Percentiles rank a stretch among this genome's conserved stretches.
phyloP scores from a whole-genome alignment of 2,888 invertebrate genomes.

The Galerucella calmariensis region DNA sequence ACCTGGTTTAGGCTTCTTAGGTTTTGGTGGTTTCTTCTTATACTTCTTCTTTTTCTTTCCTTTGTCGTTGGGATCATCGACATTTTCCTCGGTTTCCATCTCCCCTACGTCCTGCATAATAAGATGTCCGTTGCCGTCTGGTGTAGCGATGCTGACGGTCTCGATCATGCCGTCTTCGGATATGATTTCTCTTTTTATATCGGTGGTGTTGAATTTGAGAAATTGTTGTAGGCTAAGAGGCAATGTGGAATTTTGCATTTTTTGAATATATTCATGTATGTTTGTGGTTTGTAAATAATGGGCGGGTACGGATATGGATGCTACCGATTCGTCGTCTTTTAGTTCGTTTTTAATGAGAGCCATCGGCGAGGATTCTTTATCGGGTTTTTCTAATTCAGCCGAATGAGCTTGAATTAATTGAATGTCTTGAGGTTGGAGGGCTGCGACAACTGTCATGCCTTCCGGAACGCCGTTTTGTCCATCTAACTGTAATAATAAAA shows the following conservation, averaged over 20 bases:
- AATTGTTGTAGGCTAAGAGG: conserved; percentile 73
- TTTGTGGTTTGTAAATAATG: conserved; percentile 68
- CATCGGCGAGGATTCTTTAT: conserved; percentile 65
- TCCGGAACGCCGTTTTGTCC: conserved; percentile 68
- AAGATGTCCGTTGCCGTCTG: conserved; percentile 57
- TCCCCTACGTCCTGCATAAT: conserved; percentile 62
- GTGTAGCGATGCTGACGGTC: conserved; percentile 64
- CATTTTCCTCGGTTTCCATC: conserved; percentile 60
- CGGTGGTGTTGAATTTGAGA: conserved; percentile 70
- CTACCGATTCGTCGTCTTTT: conserved; percentile 48
- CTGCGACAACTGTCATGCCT: conserved; percentile 76
- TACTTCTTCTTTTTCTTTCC: conserved; percentile 81
- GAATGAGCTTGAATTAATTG: conserved; percentile 68
- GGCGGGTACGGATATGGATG: conserved; percentile 66
- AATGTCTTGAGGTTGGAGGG: conserved; percentile 77
- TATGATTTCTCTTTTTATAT: conserved; percentile 68
- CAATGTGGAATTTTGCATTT: conserved; percentile 64
- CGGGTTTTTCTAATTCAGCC: conserved; percentile 53
- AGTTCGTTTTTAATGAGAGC: conserved; percentile 66
- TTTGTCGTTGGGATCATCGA: conserved; percentile 59
- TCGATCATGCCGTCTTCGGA: conserved; percentile 67
- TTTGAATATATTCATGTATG: conserved; percentile 68
- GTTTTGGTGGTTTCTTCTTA: conserved; percentile 83
- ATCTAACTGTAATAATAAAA: conserved; percentile 54
- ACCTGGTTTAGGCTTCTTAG: conserved; percentile 80